A percentile compares a stretch with the other conserved stretches of the same genome.
Evolutionary conservation across 2,113 vertebrate genomes (phyloP).

Genomic region (Heterotis niloticus): DNA sequence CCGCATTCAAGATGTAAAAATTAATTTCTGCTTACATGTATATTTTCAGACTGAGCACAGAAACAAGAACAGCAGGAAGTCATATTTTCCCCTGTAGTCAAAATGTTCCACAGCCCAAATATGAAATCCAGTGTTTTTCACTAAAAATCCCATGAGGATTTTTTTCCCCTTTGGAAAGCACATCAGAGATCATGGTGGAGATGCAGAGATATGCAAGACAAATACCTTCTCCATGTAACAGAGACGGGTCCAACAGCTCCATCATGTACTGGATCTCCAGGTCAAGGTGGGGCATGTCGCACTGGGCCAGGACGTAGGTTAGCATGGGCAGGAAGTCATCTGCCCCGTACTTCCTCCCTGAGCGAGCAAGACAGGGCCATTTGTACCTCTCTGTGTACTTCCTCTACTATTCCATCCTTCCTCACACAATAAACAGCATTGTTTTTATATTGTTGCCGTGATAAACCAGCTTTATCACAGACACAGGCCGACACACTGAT

Average conservation of each 20-base stretch:
- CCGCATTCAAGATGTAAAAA: too few species aligned
- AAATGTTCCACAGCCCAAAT: too few species aligned
- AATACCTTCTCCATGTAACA: conserved; percentile 90
- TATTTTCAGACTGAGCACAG: too few species aligned
- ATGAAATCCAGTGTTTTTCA: too few species aligned
- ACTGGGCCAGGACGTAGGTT: conserved; percentile 91
- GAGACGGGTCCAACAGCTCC: conserved; percentile 87
- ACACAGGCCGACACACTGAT: background rate
- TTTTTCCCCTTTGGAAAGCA: too few species aligned
- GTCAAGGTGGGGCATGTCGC: conserved; percentile 90
- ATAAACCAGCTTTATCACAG: background rate
- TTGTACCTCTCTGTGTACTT: background rate
- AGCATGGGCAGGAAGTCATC: conserved; percentile 95
- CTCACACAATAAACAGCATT: too few species aligned
- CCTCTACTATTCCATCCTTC: background rate
- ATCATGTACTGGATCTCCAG: conserved; percentile 95
- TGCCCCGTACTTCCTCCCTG: conserved; percentile 92
- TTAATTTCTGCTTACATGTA: too few species aligned
- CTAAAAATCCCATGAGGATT: too few species aligned
- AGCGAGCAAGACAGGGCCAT: background rate
- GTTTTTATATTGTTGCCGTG: too few species aligned
- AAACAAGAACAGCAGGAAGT: background rate
- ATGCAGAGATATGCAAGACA: too few species aligned
- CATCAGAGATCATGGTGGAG: too few species aligned
- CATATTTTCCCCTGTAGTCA: too few species aligned